Conservation (phyloP, 2,888 invertebrate genomes). For the Ariolimax columbianus region DNA sequence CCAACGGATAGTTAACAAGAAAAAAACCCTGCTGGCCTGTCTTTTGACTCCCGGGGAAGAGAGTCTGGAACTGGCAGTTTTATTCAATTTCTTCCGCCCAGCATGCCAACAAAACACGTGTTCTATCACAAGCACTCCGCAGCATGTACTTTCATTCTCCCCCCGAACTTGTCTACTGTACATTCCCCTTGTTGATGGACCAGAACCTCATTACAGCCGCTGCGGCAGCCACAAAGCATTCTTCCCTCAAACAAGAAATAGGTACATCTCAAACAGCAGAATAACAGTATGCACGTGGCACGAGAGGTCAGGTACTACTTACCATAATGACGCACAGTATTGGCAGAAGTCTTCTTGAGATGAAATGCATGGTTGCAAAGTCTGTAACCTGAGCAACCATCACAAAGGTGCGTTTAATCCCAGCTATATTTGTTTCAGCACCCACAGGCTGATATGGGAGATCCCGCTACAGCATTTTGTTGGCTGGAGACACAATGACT, state of each 20-base stretch:
- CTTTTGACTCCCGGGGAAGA: not conserved
- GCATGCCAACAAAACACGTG: not conserved
- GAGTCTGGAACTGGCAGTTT: not conserved
- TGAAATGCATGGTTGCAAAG: slow-evolving; percentile 4
- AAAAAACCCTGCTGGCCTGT: not conserved
- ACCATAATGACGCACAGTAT: slow-evolving; percentile 15
- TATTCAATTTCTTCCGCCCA: not conserved
- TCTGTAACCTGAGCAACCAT: slow-evolving; percentile 2
- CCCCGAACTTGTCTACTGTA: not conserved
- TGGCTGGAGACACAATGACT: not conserved
- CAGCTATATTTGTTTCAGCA: not conserved
- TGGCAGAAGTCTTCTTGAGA: slow-evolving; percentile 1
- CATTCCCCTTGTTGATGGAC: not conserved
- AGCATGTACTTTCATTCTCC: too few relatives aligned
- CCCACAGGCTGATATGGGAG: not conserved
- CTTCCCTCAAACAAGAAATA: not conserved
- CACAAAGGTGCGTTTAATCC: slow-evolving; percentile 20
- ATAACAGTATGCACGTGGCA: not conserved
- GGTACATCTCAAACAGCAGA: not conserved
- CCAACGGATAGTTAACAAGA: too few relatives aligned
- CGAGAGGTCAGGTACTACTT: slow-evolving; percentile 5
- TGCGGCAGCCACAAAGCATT: not conserved
- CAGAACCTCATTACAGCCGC: not conserved
- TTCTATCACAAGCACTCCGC: not conserved
- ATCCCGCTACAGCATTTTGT: not conserved